Conservation (phyloP, 2,797 vertebrate species). For the Picus viridis region DNA sequence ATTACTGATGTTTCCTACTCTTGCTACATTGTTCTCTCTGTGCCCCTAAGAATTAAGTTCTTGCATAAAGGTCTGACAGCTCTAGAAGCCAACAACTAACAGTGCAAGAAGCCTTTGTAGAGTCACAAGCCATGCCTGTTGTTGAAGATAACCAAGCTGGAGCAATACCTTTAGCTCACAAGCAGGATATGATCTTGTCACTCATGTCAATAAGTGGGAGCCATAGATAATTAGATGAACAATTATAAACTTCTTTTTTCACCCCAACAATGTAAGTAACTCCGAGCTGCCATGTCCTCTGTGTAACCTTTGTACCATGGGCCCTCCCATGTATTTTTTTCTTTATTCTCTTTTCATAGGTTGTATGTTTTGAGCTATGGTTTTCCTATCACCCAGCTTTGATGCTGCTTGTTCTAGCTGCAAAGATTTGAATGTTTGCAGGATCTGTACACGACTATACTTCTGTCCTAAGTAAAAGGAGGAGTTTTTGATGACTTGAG, state of each 20-base stretch:
- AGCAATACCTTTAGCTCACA: constrained; percentile 62
- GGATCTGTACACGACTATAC: constrained; percentile 29
- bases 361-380: constrained; percentile 38
- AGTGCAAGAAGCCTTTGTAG: constrained; percentile 28
- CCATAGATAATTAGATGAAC: constrained; percentile 1
- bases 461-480: constrained; percentile 39
- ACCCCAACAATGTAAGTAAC: background rate
- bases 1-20: constrained; percentile 42
- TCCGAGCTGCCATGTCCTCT: constrained; percentile 27
- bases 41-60: constrained; percentile 34
- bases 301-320: constrained; percentile 19
- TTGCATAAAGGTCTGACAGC: constrained; percentile 31
- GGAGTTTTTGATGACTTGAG: constrained; percentile 41
- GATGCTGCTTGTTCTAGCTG: constrained; percentile 52
- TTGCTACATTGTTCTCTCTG: constrained; percentile 40
- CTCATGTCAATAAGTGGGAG: background rate
- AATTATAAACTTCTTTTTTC: background rate
- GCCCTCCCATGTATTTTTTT: constrained; percentile 4
- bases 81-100: constrained; percentile 54
- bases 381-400: constrained; percentile 41
- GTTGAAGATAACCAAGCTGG: constrained; percentile 45
- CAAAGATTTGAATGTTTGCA: constrained; percentile 43
- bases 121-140: constrained; percentile 2
- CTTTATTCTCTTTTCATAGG: constrained; percentile 40
- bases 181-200: constrained; percentile 22